A percentile compares a stretch with the other conserved stretches of the same genome.
These are phyloP conservation scores for Melanostigma gelatinosum DNA, from an alignment of 2,113 vertebrate genomes.

Conservation along the genomic window DNA sequence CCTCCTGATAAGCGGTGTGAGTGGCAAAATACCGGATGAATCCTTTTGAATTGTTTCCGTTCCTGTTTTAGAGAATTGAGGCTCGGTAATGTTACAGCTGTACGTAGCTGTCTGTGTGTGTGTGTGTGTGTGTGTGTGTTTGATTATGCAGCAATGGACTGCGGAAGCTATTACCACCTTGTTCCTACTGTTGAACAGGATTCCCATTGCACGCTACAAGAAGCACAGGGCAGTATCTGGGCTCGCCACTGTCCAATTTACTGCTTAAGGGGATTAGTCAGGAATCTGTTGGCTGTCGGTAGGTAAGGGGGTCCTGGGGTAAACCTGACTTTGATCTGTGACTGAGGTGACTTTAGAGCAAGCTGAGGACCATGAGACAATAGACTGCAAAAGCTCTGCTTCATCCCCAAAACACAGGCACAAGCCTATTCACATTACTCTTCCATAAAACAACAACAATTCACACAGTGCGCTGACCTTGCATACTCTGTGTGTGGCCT, in stretches of 20 bases:
- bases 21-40: neutral
- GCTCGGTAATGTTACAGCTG: slow-evolving; percentile 5
- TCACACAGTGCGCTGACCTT: neutral
- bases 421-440: neutral
- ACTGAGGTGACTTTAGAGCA: slow-evolving; percentile 57
- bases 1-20: neutral
- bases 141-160: slow-evolving; percentile 10
- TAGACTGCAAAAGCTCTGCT: slow-evolving; percentile 15
- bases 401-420: slow-evolving; percentile 28
- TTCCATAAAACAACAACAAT: neutral
- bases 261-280: slow-evolving; percentile 72
- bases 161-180: slow-evolving; percentile 32
- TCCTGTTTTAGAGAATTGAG: neutral
- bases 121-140: neutral
- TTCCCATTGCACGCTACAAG: slow-evolving; percentile 50
- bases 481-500: slow-evolving; percentile 50
- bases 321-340: slow-evolving; percentile 76
- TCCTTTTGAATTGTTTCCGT: slow-evolving; percentile 13
- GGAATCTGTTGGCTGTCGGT: slow-evolving; percentile 79
- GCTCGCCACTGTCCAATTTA: slow-evolving; percentile 70
- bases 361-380: slow-evolving; percentile 59
- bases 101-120: neutral
- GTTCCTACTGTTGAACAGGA: slow-evolving; percentile 37
- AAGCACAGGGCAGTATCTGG: slow-evolving; percentile 63
- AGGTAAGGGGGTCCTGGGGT: slow-evolving; percentile 71